A percentile compares a stretch with the other conserved stretches of the same genome.
Evolutionary conservation across 2,888 invertebrate genomes (phyloP).

Genomic region (Plebejus melissa): DNA sequence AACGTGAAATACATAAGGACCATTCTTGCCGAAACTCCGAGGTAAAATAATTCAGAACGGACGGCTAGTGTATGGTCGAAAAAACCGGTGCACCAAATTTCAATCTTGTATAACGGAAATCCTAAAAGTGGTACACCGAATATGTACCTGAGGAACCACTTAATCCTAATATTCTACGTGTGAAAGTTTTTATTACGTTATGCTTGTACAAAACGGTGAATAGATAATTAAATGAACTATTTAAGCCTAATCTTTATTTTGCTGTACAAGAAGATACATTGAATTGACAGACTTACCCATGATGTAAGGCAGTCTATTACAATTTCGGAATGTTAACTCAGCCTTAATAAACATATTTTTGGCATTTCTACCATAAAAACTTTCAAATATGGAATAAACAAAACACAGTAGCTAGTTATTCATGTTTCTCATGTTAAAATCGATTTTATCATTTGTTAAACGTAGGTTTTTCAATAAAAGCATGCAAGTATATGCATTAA

Average conservation of each 20-base stretch:
- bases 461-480: conserved; percentile 38
- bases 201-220: no score
- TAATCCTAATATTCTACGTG: not conserved
- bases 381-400: not conserved
- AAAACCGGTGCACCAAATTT: not conserved
- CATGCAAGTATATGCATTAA: conserved; percentile 37
- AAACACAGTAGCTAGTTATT: conserved; percentile 27
- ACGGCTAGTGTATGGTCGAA: not conserved
- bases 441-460: conserved; percentile 29
- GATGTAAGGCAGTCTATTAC: not conserved
- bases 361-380: not conserved
- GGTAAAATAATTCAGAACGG: not conserved
- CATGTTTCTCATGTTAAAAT: conserved; percentile 27
- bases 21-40: not conserved
- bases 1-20: not conserved
- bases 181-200: not conserved
- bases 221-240: no score
- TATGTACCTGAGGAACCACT: not conserved
- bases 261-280: no score
- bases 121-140: not conserved
- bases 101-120: not conserved
- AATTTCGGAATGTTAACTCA: not conserved
- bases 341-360: not conserved
- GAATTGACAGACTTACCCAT: no score
- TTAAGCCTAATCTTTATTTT: no score